Evolutionary conservation across 2,888 invertebrate genomes (phyloP), one percentile per base, ranked within the genome.

Genomic region (Elegia similella): DNA sequence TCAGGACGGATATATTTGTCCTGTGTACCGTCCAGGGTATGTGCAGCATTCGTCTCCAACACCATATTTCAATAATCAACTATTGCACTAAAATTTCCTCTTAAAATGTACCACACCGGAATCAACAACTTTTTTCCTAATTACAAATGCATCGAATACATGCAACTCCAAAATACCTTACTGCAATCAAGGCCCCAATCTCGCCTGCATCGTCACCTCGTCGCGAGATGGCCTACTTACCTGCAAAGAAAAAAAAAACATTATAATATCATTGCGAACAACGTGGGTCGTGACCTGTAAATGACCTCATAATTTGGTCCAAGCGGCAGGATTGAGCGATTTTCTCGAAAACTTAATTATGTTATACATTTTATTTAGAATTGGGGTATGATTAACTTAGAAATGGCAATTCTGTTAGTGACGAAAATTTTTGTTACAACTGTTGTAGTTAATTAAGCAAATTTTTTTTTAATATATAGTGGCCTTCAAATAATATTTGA

Each of bases 241-340:
- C 88, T 88, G 84, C 57, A 84, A 86, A 73, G 73, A 73, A 77
- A 80, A 80, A 73, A 74, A 86, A 86, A 76, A 81, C 82, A 85
- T 84, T 87, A 84, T 81, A 84, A 86, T 86, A 86, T 84, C 84
- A 86, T 85, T 84, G 83, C 75, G 66, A 77, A 72, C 76, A 77
- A 72, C 76, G 62, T 66, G 67, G 84, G 82, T 82, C 82, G 68
- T 76, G 89, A 86, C 87, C 88, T 73, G 84, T 69, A 72, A 78
- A 75, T 80, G 84, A 85, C 86, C 85, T 80, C 69, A 67, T 60
- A 57, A 50, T 59, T 48, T 59, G 69, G 59, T 7, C 8, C 58
- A 73, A 75, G 68, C 52, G 30, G 71, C 54, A 59, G 73, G 74
- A 62, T 67, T 47, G 15, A 0, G 46, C 46, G 17, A 23, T n/a